phyloP scores from a whole-genome alignment of 2,113 vertebrate genomes.

The Corynorhinus townsendii region DNA sequence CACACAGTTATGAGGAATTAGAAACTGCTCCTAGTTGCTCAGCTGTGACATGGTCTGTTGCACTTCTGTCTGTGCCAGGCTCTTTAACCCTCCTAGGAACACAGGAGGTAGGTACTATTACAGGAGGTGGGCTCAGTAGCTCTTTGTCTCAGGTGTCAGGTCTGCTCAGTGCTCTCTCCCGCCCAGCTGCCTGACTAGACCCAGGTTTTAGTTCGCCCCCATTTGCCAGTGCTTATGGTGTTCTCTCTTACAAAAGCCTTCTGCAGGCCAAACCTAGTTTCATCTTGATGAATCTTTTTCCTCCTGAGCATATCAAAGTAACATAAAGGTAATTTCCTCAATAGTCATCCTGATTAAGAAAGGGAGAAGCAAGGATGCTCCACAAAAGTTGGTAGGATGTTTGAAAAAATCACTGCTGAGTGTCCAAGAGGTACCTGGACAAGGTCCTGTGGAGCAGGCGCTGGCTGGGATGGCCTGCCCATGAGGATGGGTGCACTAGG shows the following conservation, averaged over 20 bases:
- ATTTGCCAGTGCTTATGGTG: background rate
- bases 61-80: background rate
- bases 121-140: background rate
- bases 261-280: background rate
- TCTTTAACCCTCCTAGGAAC: background rate
- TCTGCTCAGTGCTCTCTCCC: background rate
- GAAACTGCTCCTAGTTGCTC: background rate
- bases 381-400: background rate
- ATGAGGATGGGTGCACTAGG: no score
- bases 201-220: background rate
- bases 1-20: background rate
- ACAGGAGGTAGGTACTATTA: background rate
- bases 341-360: background rate
- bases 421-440: background rate
- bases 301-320: background rate
- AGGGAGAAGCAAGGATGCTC: background rate
- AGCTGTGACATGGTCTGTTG: background rate
- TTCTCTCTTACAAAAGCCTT: background rate
- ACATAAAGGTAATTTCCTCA: constrained; percentile 17
- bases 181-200: background rate
- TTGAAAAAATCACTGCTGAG: background rate
- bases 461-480: no score
- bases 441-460: fast-evolving
- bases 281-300: background rate
- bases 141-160: background rate